phyloP scores from a whole-genome alignment of 2,888 invertebrate species.

The Dicyrtomina minuta region DNA sequence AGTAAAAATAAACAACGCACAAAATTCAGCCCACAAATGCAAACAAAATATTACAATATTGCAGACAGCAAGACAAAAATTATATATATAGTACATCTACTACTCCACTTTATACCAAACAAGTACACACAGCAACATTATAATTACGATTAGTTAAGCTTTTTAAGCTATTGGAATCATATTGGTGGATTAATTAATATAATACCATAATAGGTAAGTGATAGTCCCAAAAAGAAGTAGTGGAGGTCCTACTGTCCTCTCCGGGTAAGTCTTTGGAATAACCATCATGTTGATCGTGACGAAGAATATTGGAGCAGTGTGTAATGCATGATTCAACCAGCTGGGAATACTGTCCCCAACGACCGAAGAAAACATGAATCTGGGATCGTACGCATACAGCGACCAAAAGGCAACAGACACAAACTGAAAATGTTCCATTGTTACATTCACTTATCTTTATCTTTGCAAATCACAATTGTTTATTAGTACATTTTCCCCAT shows the following conservation, averaged over 20 bases:
- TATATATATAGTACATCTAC: no score
- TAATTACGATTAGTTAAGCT: background rate
- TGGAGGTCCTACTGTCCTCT: conserved; percentile 31
- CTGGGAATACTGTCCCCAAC: conserved; percentile 69
- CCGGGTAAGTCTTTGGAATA: conserved; percentile 40
- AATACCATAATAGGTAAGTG: conserved; percentile 50
- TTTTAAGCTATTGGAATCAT: background rate
- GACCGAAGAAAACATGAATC: conserved; percentile 77
- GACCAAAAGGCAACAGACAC: conserved; percentile 88
- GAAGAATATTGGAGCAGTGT: conserved; percentile 62
- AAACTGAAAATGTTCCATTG: conserved; percentile 61
- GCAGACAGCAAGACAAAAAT: no score
- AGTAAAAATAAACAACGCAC: no score
- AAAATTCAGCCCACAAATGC: no score
- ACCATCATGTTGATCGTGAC: conserved; percentile 40
- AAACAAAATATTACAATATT: no score
- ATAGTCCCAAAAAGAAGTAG: conserved; percentile 39
- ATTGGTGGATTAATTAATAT: background rate
- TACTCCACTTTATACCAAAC: no score
- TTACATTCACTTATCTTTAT: no score
- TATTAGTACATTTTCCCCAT: background rate
- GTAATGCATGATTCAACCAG: conserved; percentile 92
- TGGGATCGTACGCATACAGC: conserved; percentile 82
- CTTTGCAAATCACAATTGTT: background rate
- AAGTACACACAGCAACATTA: no score